Percentiles rank a stretch among this genome's conserved stretches.
These are phyloP conservation scores for Bactericera cockerelli DNA, from an alignment of 1,140 invertebrate species.

Conservation along the genomic window DNA sequence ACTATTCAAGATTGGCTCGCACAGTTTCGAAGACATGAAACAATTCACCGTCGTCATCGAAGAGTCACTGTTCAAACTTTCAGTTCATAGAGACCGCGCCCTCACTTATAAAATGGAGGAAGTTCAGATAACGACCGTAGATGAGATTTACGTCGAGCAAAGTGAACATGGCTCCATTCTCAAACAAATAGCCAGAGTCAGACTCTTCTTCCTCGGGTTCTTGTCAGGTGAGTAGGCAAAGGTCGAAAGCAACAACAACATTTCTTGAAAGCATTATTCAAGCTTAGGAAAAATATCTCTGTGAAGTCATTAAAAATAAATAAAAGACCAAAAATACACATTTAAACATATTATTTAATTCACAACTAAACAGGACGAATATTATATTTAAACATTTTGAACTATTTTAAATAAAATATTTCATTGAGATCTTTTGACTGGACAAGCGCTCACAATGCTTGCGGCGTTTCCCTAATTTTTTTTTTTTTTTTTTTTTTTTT, in stretches of 20 bases:
- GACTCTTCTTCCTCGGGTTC: constrained; percentile 92
- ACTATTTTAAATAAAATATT: no score
- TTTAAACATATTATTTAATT: neutral
- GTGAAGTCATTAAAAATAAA: no score
- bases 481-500: no score
- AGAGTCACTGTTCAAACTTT: constrained; percentile 70
- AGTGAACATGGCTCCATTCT: constrained; percentile 67
- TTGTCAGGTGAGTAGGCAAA: constrained; percentile 49
- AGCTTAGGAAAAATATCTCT: no score
- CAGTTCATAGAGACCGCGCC: constrained; percentile 71
- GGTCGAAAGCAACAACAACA: neutral
- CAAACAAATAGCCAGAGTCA: constrained; percentile 84
- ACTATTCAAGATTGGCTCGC: constrained; percentile 87
- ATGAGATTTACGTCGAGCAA: constrained; percentile 91
- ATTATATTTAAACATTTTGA: no score
- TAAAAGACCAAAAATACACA: neutral
- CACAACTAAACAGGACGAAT: no score
- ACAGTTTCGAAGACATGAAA: constrained; percentile 77
- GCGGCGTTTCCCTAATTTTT: no score
- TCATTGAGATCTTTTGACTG: no score
- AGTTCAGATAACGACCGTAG: constrained; percentile 88
- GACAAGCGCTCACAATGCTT: no score
- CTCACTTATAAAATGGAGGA: constrained; percentile 96
- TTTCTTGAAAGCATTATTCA: no score
- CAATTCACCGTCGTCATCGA: constrained; percentile 79